These are phyloP conservation scores for Rotaria macrura DNA, from an alignment of 2,888 invertebrate species.

Conservation along the genomic window DNA sequence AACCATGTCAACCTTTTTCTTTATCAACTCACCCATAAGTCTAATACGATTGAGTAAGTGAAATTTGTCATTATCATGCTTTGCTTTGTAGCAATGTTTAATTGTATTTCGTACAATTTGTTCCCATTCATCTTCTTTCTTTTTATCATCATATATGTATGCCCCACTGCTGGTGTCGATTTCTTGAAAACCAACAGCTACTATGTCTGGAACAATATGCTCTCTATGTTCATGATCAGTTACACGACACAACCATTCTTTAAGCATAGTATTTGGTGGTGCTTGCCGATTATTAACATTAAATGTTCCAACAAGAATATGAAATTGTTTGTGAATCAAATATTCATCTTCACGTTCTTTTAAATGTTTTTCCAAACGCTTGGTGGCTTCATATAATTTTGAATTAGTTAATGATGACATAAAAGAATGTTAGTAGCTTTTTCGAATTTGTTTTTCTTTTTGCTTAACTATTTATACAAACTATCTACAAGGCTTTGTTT, in stretches of 20 bases:
- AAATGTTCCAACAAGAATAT: constrained; percentile 30
- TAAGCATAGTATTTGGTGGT: not conserved
- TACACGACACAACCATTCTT: constrained; percentile 18
- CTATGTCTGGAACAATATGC: constrained; percentile 24
- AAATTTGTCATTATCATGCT: not conserved
- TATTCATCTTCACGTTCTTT: constrained; percentile 29
- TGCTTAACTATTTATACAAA: not conserved
- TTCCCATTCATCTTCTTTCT: constrained; percentile 67
- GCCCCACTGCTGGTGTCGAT: constrained; percentile 66
- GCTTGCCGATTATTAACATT: constrained; percentile 31
- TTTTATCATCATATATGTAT: constrained; percentile 92
- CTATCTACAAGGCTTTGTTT: not conserved
- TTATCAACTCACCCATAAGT: constrained; percentile 52
- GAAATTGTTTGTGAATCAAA: constrained; percentile 14
- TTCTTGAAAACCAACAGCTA: constrained; percentile 33
- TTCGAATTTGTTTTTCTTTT: not conserved
- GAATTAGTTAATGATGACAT: not conserved
- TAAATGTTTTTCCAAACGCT: not conserved
- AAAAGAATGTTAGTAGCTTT: not conserved
- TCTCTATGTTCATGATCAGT: not conserved
- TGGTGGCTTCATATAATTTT: not conserved
- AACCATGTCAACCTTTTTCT: not conserved
- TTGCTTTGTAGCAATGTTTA: not conserved
- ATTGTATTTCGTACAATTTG: constrained; percentile 6
- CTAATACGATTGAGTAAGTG: constrained; percentile 54